These are phyloP conservation scores for Cryptoblepharus egeriae DNA, from an alignment of 2,797 vertebrate species.

Conservation along the genomic window DNA sequence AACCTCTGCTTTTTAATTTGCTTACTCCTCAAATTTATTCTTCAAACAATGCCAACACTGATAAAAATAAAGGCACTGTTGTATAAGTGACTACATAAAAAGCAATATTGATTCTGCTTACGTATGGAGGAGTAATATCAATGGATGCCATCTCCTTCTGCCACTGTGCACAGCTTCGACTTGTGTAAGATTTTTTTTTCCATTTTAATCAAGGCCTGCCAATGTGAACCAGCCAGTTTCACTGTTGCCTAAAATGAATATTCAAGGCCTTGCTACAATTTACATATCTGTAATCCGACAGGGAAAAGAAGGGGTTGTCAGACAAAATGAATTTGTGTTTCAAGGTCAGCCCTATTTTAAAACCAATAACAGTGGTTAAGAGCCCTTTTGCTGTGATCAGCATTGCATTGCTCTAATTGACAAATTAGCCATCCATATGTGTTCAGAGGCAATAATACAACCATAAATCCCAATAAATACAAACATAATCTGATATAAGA, in stretches of 20 bases:
- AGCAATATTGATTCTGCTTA: neutral
- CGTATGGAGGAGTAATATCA: neutral
- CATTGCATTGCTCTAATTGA: slow-evolving; percentile 77
- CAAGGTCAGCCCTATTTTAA: slow-evolving; percentile 72
- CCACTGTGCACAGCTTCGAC: slow-evolving; percentile 25
- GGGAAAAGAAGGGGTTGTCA: slow-evolving; percentile 71
- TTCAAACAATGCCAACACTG: neutral
- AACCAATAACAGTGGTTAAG: slow-evolving; percentile 70
- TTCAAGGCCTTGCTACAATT: slow-evolving; percentile 68
- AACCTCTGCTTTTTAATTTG: neutral
- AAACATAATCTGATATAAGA: slow-evolving; percentile 78
- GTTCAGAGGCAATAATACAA: slow-evolving; percentile 76
- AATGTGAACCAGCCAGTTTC: neutral
- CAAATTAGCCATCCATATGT: slow-evolving; percentile 77
- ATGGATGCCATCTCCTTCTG: slow-evolving; percentile 17
- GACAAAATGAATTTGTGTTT: slow-evolving; percentile 75
- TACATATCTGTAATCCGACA: slow-evolving; percentile 72
- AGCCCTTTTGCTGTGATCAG: slow-evolving; percentile 66
- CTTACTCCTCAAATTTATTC: neutral
- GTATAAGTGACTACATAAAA: neutral
- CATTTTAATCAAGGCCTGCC: slow-evolving; percentile 48
- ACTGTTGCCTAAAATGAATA: slow-evolving; percentile 67
- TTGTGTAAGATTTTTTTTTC: slow-evolving; percentile 46
- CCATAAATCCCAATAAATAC: slow-evolving; percentile 78
- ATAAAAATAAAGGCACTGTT: neutral